Evolutionary conservation across 2,888 invertebrate species (phyloP).

Genomic region (Lamellibrachia columna): DNA sequence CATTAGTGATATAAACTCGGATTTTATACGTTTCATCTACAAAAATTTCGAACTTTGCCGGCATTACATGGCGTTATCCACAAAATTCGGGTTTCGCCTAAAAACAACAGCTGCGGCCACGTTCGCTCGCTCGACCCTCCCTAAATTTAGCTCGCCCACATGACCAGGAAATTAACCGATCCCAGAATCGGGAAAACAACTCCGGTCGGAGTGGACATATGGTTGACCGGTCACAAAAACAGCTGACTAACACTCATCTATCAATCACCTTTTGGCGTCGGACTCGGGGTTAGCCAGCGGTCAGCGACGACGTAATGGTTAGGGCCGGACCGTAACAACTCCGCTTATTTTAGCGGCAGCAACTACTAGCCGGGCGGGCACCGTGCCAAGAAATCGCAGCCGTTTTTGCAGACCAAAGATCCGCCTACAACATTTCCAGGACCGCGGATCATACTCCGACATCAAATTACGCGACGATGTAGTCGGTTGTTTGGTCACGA

Average conservation of each 20-base stretch:
- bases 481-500: not conserved
- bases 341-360: not conserved
- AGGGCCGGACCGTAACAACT: not conserved
- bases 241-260: slow-evolving; percentile 16
- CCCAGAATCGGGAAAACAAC: not conserved
- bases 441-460: not conserved
- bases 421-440: not conserved
- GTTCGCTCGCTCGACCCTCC: not conserved
- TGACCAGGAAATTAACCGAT: not conserved
- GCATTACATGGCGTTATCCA: not conserved
- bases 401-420: slow-evolving; percentile 12
- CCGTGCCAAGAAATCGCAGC: not conserved
- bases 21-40: not conserved
- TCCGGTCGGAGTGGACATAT: not conserved
- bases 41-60: too few relatives aligned
- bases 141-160: not conserved
- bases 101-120: not conserved
- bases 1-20: not conserved
- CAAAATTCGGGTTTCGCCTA: not conserved
- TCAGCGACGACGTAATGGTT: not conserved
- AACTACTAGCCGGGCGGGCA: not conserved
- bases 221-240: not conserved
- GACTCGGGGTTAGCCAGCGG: slow-evolving; percentile 2
- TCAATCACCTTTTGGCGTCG: slow-evolving; percentile 12
- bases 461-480: not conserved